Conservation (phyloP, 2,888 invertebrate genomes). For the Microctonus aethiopoides region DNA sequence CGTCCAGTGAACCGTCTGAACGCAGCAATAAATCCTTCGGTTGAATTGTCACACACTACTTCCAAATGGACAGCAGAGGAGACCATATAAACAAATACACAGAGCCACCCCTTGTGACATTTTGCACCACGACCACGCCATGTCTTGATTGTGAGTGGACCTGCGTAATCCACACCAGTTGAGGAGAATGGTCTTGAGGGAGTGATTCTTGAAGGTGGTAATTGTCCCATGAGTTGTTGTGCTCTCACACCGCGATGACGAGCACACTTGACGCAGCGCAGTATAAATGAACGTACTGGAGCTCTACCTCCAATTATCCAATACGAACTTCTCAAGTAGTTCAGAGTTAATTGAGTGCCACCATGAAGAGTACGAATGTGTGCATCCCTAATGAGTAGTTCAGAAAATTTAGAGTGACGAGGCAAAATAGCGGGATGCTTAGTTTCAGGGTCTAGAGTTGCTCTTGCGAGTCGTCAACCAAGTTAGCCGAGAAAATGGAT, state of each 20-base stretch:
- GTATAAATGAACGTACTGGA: constrained; percentile 1
- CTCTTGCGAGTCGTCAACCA: not conserved
- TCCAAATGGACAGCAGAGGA: constrained; percentile 46
- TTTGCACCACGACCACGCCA: constrained; percentile 27
- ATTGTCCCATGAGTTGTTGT: constrained; percentile 40
- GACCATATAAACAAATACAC: constrained; percentile 41
- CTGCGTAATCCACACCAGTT: constrained; percentile 39
- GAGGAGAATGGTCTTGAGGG: constrained; percentile 21
- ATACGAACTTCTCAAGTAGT: constrained; percentile 12
- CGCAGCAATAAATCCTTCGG: constrained; percentile 42
- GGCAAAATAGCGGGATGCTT: constrained; percentile 34
- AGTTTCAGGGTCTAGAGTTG: not conserved
- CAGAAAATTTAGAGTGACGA: too few relatives aligned
- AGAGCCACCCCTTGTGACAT: constrained; percentile 39
- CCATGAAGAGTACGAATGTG: constrained; percentile 35
- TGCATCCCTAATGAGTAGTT: constrained; percentile 30
- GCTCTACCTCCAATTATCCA: constrained; percentile 36
- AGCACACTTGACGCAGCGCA: constrained; percentile 36
- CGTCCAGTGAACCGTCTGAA: too few relatives aligned
- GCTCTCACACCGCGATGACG: constrained; percentile 22
- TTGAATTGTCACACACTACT: constrained; percentile 38
- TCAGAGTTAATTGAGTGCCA: constrained; percentile 34
- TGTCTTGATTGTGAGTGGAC: constrained; percentile 29
- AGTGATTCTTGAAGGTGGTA: constrained; percentile 29
- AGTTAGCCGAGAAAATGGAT: constrained; percentile 28